Evolutionary conservation across 2,113 vertebrate species (phyloP), one percentile per base, ranked within the genome.

Genomic region (Struthidea cinerea): DNA sequence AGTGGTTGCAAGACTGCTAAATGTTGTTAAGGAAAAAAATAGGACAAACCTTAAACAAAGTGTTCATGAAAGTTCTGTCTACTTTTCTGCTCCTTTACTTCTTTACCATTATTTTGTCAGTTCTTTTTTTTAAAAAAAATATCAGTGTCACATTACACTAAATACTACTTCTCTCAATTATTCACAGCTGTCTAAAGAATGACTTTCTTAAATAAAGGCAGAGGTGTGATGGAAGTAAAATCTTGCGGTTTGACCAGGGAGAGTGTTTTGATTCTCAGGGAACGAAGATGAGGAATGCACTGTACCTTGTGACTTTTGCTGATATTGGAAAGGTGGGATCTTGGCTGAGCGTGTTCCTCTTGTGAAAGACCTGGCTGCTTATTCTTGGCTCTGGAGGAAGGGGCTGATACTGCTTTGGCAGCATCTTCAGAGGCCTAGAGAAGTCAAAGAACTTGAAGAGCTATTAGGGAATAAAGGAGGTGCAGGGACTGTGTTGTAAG

Each of bases 371-470:
- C 37, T 86, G 87, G 41, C 52, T 87, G 60, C 93, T 94, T 84
- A 8, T 78, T 49, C 84, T 77, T 2, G 95, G 78, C 49, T 85
- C 91, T 86, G 97, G 83, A 64, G 97, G 64, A 84, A 92, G 90
- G 9, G 86, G 94, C 37, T 83, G 86, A 68, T 97, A 85, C 17
- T 97, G 95, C 65, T 87, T 92, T 88, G 93, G 57, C 27, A 96
- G 39, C 3, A 77, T 84, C 20, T 79, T 97, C 63, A 88, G 93
- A 61, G 97, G 95, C 88, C 98, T 98, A 90, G 76, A 64, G n/a
- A 81, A 94, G 81, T 87, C 46, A 93, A 76, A 94, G 69, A 84
- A 53, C 50, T 42, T 84, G 24, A 96, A 84, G 57, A 75, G 46
- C n/a, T 68, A 6, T 46, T 88, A 83, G 41, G 17, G 37, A 82